These are phyloP conservation scores for Dynastes grantii DNA, from an alignment of 2,888 invertebrate genomes.

Conservation along the genomic window DNA sequence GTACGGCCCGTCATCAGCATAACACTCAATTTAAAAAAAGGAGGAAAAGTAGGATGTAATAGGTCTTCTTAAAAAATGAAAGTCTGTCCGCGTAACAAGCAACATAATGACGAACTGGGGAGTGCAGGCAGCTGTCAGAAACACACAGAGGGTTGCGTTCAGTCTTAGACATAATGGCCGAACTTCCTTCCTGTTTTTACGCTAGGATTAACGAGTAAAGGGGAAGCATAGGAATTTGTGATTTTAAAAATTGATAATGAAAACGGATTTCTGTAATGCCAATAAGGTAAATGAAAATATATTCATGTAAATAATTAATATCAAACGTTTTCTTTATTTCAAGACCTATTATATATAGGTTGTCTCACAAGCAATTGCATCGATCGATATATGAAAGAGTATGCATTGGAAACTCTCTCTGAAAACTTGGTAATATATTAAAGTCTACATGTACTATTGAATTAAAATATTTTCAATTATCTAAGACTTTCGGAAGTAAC, in stretches of 20 bases:
- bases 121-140: conserved; percentile 52
- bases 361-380: too few relatives aligned
- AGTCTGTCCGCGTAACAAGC: conserved; percentile 52
- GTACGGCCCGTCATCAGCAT: conserved; percentile 49
- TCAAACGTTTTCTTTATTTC: too few relatives aligned
- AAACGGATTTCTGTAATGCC: not conserved
- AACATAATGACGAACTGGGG: conserved; percentile 48
- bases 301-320: too few relatives aligned
- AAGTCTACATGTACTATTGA: too few relatives aligned
- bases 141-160: conserved; percentile 50
- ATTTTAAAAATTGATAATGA: conserved; percentile 2
- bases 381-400: too few relatives aligned
- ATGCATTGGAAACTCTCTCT: too few relatives aligned
- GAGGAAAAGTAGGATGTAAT: conserved; percentile 35
- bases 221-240: conserved; percentile 26
- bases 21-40: conserved; percentile 51
- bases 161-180: conserved; percentile 32
- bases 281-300: too few relatives aligned
- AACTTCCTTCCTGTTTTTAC: conserved; percentile 43
- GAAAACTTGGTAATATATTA: too few relatives aligned
- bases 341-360: too few relatives aligned
- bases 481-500: too few relatives aligned
- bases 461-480: too few relatives aligned
- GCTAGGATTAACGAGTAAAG: conserved; percentile 27
- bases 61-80: conserved; percentile 50